Percentiles rank a stretch among this genome's conserved stretches.
Conservation (phyloP, 2,113 vertebrate genomes). For the Pogonocichla stellata region DNA sequence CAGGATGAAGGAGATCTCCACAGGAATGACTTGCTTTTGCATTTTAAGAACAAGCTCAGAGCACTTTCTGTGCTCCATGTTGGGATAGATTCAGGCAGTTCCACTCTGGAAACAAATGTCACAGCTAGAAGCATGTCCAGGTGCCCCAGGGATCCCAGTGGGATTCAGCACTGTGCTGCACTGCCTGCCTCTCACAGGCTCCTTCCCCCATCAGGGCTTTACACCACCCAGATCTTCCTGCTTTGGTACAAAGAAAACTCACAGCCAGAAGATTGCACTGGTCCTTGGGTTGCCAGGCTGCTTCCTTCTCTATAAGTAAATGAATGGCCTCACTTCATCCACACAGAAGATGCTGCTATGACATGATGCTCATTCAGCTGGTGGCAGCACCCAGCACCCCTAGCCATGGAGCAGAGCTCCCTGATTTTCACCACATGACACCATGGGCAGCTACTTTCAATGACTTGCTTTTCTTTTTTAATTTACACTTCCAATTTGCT, state of each 20-base stretch:
- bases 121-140: background rate
- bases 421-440: accelerated
- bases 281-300: background rate
- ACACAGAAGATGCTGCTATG: background rate
- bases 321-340: background rate
- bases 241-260: background rate
- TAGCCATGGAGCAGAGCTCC: background rate
- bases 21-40: background rate
- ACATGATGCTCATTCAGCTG: background rate
- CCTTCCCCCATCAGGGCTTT: accelerated
- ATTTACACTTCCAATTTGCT: background rate
- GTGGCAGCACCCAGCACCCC: background rate
- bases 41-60: background rate
- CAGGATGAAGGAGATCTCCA: background rate
- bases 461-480: background rate
- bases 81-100: background rate
- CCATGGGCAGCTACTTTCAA: background rate
- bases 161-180: accelerated
- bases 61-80: accelerated
- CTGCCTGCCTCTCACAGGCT: background rate
- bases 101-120: background rate
- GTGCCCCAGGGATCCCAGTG: background rate
- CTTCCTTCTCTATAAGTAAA: background rate
- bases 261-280: background rate
- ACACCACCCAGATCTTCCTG: background rate